Base-by-base conservation (phyloP, 2,888 invertebrate species). In the Melinaea marsaeus region DNA sequence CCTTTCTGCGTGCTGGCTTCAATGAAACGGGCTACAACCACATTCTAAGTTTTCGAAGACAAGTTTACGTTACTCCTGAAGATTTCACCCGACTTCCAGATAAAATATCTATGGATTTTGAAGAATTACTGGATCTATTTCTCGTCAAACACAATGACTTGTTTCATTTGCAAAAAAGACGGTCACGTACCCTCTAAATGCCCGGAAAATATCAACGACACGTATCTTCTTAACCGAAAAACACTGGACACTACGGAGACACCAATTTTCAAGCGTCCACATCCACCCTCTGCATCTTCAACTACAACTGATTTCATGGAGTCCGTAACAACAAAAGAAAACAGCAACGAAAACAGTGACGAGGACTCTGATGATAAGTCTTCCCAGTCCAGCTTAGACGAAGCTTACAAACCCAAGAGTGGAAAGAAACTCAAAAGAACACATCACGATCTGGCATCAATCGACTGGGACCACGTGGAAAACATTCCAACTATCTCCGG, bases 361-460 rank as follows among this genome's bases (percentile, higher is more conserved):
- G 48, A 58, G 37, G 58, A 58, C 37, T 37, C 37, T 34, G 34
- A 48, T 58, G 51, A 48, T 48, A 58, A 46, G 34, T 58, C 48
- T 4, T 58, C 58, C 47, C 58, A 58, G 58, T 58, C 48, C 48
- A 58, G 58, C 48, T 58, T 48, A 48, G 47, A 58, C 33, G 48
- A 58, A 47, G 34, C 34, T 58, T 58, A 48, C 35, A 58, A 48
- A 58, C 48, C 58, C 58, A 48, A 58, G 35, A 58, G 58, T 58
- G 58, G 58, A 58, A 58, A 48, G 34, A 58, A 48, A 47, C 34
- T 48, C 58, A 58, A 58, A 33, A 58, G 48, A 48, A 58, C 48
- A 34, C 48, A 48, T 47, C 47, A 47, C 48, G 58, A 58, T 48
- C 34, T 58, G 48, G 34, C 22, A 58, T 58, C n/a, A 47, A 33